Evolutionary conservation across 2,113 vertebrate species (phyloP), one percentile per base, ranked within the genome.

Genomic region (Nematolebias whitei): DNA sequence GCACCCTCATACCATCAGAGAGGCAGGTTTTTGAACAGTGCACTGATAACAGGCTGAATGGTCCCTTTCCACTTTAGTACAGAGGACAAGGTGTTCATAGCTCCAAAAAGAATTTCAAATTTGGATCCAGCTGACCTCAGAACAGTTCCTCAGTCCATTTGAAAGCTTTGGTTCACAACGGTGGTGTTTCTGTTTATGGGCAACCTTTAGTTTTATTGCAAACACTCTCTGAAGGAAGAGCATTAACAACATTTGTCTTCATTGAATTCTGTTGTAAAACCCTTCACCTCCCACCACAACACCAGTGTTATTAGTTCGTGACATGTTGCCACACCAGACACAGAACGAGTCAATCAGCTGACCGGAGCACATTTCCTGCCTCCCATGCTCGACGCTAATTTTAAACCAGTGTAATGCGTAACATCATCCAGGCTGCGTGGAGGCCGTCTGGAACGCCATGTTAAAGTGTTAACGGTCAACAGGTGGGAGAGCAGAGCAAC

Each of bases 401-500:
- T 26, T 65, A 29, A 70, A 61, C 29, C 55, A 29, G 20, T 23
- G 48, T 22, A 53, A 59, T 26, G n/a, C 32, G 53, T 51, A 59
- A 64, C 74, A 60, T 14, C 22, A 59, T 39, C 0, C 40, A 7
- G 43, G 43, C 16, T 4, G 40, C 56, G 19, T 16, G 29, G 35
- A 22, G 60, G 60, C 1, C 1, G 9, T 4, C 7, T n/a, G 69
- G 69, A 64, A 61, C 26, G 58, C 10, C 5, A 23, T 38, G 67
- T 44, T 62, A 68, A 71, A 50, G 63, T 38, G 63, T 8, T 64
- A 68, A 64, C 3, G 13, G 53, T 60, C 66, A 20, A 75, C 55
- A 65, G 55, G 50, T 50, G 68, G 29, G 0, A 23, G 53, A 26
- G 29, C 19, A 18, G 32, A 44, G 38, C 1, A 12, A 43, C 26